Percentiles rank a stretch among this genome's conserved stretches.
Evolutionary conservation across 2,888 invertebrate genomes (phyloP).

Genomic region (Callyntrura sp.): DNA sequence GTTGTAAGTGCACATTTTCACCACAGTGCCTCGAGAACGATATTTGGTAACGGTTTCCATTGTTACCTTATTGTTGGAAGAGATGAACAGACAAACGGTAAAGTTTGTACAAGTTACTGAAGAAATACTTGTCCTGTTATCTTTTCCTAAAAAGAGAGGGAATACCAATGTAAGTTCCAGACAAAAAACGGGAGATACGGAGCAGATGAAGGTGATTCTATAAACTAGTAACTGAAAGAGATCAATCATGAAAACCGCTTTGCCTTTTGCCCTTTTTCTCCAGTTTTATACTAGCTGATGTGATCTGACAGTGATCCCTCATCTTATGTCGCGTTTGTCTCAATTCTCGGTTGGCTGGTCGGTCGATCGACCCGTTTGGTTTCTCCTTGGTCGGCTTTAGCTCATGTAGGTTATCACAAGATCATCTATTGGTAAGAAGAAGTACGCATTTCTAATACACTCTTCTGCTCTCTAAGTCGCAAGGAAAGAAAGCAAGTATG

Average conservation of each 20-base stretch:
- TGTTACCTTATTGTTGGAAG: no score
- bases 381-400: constrained; percentile 68
- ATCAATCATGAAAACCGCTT: constrained; percentile 78
- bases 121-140: no score
- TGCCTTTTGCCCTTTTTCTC: constrained; percentile 78
- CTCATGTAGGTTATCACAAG: constrained; percentile 75
- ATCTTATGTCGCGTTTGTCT: constrained; percentile 78
- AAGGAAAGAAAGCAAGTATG: constrained; percentile 30
- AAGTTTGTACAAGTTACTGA: no score
- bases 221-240: constrained; percentile 69
- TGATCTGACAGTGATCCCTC: constrained; percentile 79
- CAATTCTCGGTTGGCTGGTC: constrained; percentile 70
- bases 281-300: constrained; percentile 71
- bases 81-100: no score
- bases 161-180: constrained; percentile 38
- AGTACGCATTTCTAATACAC: constrained; percentile 55
- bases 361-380: constrained; percentile 71
- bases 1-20: no score
- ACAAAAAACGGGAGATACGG: constrained; percentile 55
- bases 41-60: no score
- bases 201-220: constrained; percentile 42
- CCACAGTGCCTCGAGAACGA: no score
- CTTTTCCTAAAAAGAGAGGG: neutral
- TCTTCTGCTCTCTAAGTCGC: constrained; percentile 40
- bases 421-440: constrained; percentile 62